Conservation (phyloP, 2,888 invertebrate genomes). For the Agrochola litura region DNA sequence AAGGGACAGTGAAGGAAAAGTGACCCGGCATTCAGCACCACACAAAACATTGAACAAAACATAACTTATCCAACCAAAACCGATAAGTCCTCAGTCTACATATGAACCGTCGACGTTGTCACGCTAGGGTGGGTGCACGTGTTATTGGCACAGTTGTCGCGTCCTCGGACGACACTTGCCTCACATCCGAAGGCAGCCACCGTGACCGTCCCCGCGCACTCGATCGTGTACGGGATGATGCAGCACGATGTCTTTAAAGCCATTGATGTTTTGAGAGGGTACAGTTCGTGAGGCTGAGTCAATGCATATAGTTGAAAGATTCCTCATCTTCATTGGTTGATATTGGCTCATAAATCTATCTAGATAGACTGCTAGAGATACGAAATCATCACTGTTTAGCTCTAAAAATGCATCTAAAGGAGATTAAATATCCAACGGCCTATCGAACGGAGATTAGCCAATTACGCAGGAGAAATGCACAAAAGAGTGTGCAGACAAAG, state of each 20-base stretch:
- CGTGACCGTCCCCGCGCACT: constrained; percentile 71
- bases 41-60: neutral
- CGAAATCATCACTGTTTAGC: too few relatives aligned
- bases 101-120: constrained; percentile 41
- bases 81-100: constrained; percentile 29
- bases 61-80: constrained; percentile 6
- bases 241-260: neutral
- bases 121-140: constrained; percentile 66
- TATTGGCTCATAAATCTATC: too few relatives aligned
- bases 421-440: too few relatives aligned
- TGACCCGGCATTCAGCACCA: neutral
- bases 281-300: too few relatives aligned
- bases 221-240: constrained; percentile 58
- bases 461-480: neutral
- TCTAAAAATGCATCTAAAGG: too few relatives aligned
- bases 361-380: too few relatives aligned
- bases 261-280: neutral
- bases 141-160: constrained; percentile 77
- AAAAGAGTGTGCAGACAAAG: neutral
- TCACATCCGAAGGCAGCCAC: constrained; percentile 78
- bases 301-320: too few relatives aligned
- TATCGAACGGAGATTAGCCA: neutral
- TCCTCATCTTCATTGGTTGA: too few relatives aligned
- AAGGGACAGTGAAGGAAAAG: neutral
- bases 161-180: constrained; percentile 75